Conservation (phyloP, 2,888 invertebrate genomes). For the Stomorhina lunata region DNA sequence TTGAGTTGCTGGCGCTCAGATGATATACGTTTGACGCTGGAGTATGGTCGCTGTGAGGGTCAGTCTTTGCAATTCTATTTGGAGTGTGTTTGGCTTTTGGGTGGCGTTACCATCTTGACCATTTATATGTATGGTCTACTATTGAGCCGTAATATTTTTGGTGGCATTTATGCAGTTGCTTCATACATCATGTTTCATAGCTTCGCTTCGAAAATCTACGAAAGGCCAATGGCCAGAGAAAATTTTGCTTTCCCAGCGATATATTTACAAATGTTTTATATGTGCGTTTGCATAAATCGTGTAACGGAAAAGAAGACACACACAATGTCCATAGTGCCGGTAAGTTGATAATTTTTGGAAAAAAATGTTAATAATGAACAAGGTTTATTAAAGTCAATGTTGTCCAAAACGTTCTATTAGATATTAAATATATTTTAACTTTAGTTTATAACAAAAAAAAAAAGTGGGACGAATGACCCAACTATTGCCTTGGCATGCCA, state of each 20-base stretch:
- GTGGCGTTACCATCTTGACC: constrained; percentile 85
- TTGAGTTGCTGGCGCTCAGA: constrained; percentile 69
- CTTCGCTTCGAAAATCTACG: constrained; percentile 91
- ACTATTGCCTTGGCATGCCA: too few species aligned
- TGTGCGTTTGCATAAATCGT: constrained; percentile 82
- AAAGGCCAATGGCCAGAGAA: constrained; percentile 92
- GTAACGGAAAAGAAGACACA: constrained; percentile 71
- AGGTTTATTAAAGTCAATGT: too few species aligned
- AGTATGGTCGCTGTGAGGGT: constrained; percentile 83
- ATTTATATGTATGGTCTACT: constrained; percentile 85
- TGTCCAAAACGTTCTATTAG: too few species aligned
- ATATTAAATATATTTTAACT: too few species aligned
- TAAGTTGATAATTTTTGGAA: too few species aligned
- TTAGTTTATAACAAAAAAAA: too few species aligned
- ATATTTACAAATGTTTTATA: constrained; percentile 86
- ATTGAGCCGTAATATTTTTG: constrained; percentile 86
- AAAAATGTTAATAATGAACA: too few species aligned
- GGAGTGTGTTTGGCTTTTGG: constrained; percentile 87
- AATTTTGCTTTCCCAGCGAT: constrained; percentile 92
- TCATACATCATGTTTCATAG: constrained; percentile 91
- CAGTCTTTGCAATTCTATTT: constrained; percentile 92
- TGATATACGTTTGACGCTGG: constrained; percentile 63
- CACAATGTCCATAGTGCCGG: constrained; percentile 50
- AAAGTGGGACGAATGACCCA: too few species aligned
- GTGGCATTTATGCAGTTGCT: constrained; percentile 86